Evolutionary conservation across 2,113 vertebrate species (phyloP), one percentile per base, ranked within the genome.

Genomic region (Jacana jacana): DNA sequence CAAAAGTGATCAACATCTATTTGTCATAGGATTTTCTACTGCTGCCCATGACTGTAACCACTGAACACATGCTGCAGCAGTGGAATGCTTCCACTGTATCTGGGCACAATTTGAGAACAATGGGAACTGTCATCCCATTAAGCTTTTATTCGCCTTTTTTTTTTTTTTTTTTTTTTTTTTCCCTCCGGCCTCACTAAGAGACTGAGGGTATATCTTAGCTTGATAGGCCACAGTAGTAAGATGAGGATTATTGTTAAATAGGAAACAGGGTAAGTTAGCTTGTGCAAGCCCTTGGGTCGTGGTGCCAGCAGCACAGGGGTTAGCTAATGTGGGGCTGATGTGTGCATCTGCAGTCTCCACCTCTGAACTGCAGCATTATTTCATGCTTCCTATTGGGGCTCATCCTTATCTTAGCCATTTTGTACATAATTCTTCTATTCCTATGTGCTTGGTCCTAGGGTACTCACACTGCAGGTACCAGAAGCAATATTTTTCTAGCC

Each of bases 51-150:
- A 68, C 44, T 61, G 25, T 72, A 89, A 81, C 77, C 61, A 52
- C 83, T 55, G 57, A 95, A 89, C 70, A 78, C 55, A 84, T 51
- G 76, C 55, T 88, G 40, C 51, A 95, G 69, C 39, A 81, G 35
- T 17, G 48, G 73, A 89, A 85, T 71, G 42, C 57, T 92, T 79
- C 61, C 61, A 37, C 72, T 84, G 61, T 92, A 85, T 95, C 69
- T 91, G 91, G 31, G 65, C 89, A 44, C 40, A 94, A 81, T 87
- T 93, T 94, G 60, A 94, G 85, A 96, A 94, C 65, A 94, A 89
- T 93, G 66, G 69, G 31, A 93, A 79, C 82, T 89, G 52, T 84
- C 61, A 81, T 83, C 16, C 61, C 66, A 61, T 81, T 87, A 87
- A 81, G 27, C 1, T 92, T 86, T 95, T 93, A 71, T 89, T 66